Evolutionary conservation across 2,797 vertebrate genomes (phyloP).

Genomic region (Eidolon dupreanum): DNA sequence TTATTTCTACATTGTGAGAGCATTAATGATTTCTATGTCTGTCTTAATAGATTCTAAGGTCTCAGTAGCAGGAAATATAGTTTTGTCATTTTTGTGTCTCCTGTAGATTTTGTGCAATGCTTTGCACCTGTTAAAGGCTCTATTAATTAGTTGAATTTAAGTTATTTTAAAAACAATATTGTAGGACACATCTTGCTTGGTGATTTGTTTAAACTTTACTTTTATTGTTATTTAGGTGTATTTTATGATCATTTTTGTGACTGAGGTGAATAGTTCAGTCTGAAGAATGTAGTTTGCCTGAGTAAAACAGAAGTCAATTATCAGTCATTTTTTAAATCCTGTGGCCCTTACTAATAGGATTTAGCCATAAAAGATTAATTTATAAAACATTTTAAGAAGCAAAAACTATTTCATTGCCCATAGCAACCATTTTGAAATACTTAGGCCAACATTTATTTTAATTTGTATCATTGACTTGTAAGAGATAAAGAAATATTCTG

Average conservation of each 20-base stretch:
- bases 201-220: conserved; percentile 10
- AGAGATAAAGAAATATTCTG: conserved; percentile 33
- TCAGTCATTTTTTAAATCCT: conserved; percentile 31
- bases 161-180: background rate
- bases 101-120: background rate
- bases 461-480: conserved; percentile 31
- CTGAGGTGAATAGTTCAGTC: background rate
- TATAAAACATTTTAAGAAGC: conserved; percentile 45
- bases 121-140: background rate
- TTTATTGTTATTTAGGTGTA: conserved; percentile 21
- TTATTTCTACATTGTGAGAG: background rate
- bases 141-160: background rate
- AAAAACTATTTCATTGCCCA: conserved; percentile 17
- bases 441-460: conserved; percentile 50
- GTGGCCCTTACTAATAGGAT: conserved; percentile 6
- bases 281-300: conserved; percentile 3
- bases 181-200: background rate
- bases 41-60: background rate
- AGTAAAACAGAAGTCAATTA: conserved; percentile 46
- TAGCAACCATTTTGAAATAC: conserved; percentile 52
- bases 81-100: background rate
- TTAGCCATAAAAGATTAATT: conserved; percentile 45
- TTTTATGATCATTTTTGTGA: conserved; percentile 44
- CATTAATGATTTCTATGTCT: background rate
- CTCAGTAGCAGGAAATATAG: background rate